These are phyloP conservation scores for Serilophus lunatus DNA, from an alignment of 2,113 vertebrate genomes.

Conservation along the genomic window DNA sequence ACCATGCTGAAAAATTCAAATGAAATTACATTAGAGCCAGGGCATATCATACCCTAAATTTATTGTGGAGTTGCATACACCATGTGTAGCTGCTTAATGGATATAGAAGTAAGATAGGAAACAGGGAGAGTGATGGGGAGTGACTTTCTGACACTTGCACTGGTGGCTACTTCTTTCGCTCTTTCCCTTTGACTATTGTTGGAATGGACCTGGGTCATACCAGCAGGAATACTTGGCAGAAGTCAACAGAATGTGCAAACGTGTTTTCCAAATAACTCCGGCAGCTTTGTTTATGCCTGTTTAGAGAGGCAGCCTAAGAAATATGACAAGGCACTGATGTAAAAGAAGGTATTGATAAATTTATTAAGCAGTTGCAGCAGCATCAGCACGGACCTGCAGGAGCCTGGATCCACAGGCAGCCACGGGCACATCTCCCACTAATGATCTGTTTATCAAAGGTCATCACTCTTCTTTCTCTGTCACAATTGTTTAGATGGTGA, in stretches of 20 bases:
- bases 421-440: not conserved
- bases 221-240: not conserved
- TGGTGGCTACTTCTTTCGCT: not conserved
- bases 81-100: not conserved
- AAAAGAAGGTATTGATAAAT: not conserved
- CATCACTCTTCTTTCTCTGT: not conserved
- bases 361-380: not conserved
- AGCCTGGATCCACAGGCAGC: not conserved
- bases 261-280: not conserved
- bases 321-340: not conserved
- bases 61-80: not conserved
- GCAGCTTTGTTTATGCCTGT: not conserved
- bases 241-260: not conserved
- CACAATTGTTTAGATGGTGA: not conserved
- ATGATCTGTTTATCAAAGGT: not conserved
- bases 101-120: not conserved
- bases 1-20: not conserved
- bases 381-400: fast-evolving
- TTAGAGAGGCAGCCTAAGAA: not conserved
- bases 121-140: not conserved
- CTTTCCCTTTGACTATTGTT: not conserved
- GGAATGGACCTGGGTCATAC: too few relatives aligned
- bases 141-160: not conserved
- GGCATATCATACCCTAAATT: not conserved
- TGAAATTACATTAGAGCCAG: not conserved